These are phyloP conservation scores for Neosilurus hyrtlii DNA, from an alignment of 2,797 vertebrate species.

Conservation along the genomic window DNA sequence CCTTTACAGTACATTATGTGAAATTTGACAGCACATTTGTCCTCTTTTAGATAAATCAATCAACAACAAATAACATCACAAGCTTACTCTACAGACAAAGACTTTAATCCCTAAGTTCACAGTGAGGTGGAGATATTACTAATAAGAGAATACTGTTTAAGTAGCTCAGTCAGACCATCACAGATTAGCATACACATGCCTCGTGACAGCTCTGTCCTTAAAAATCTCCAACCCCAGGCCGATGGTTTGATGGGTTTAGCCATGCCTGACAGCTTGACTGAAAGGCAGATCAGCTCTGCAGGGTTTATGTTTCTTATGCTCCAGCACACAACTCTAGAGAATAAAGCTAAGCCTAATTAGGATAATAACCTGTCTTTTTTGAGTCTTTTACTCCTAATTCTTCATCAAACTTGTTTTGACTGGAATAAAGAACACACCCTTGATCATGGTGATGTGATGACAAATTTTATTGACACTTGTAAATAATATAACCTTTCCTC, in stretches of 20 bases:
- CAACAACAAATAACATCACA: neutral
- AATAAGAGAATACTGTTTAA: neutral
- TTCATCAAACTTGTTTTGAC: conserved; percentile 13
- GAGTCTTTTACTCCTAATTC: conserved; percentile 2
- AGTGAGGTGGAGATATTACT: neutral
- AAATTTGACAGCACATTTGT: no score
- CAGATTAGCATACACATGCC: neutral
- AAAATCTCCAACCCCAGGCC: neutral
- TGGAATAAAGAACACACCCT: neutral
- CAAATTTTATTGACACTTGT: neutral
- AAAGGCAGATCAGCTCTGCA: neutral
- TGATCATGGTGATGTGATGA: neutral
- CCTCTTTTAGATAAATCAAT: no score
- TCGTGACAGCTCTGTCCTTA: neutral
- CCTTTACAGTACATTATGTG: no score
- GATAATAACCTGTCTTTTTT: no score
- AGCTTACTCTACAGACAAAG: neutral
- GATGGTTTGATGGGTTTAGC: neutral
- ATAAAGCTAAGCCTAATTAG: neutral
- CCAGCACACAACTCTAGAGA: neutral
- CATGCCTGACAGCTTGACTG: neutral
- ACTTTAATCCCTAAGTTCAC: neutral
- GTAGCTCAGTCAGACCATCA: neutral
- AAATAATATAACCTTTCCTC: conserved; percentile 19
- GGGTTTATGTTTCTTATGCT: conserved; percentile 1